Evolutionary conservation across 2,797 vertebrate genomes (phyloP), one percentile per base, ranked within the genome.

Genomic region (Scarus forsteni): DNA sequence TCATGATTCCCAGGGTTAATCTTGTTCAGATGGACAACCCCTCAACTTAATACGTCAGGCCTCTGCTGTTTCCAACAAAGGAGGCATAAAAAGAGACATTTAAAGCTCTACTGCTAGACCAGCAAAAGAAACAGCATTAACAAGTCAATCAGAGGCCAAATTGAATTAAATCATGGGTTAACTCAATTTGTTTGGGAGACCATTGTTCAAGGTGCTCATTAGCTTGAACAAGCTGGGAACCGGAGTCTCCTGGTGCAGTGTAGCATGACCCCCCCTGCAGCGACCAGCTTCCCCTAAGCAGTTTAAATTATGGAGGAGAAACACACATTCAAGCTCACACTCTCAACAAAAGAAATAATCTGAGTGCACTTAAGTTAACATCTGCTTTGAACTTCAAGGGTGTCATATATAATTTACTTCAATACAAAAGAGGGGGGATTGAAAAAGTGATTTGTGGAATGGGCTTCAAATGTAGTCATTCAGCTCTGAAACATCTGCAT

Each of bases 341-440:
- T 27, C 51, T 70, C 75, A 80, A 70, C 66, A 77, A 60, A 70
- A 76, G 61, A 84, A 84, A 69, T 63, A 72, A 82, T 77, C 71
- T 70, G 60, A 66, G 64, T 56, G 62, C 73, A 63, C 66, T 81
- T 73, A 71, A 75, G 87, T 87, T 75, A 89, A 88, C 75, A 74
- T 58, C 72, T 81, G 76, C 77, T 84, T 73, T 63, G 54, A 79
- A 78, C 80, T 90, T 90, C 85, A 87, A 87, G 83, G 86, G 87
- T 86, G 75, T 87, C 74, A 89, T 92, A 71, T 82, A 88, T 87
- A 89, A 92, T 92, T 91, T 82, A 85, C 79, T 81, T 63, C 27
- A 52, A 70, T 76, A 84, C 70, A 84, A 70, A 75, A 79, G 61
- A 70, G 63, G 38, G 50, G 64, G 8, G 73, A 79, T 90, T 87